phyloP scores from a whole-genome alignment of 2,888 invertebrate genomes.

The Chalcis sispes region DNA sequence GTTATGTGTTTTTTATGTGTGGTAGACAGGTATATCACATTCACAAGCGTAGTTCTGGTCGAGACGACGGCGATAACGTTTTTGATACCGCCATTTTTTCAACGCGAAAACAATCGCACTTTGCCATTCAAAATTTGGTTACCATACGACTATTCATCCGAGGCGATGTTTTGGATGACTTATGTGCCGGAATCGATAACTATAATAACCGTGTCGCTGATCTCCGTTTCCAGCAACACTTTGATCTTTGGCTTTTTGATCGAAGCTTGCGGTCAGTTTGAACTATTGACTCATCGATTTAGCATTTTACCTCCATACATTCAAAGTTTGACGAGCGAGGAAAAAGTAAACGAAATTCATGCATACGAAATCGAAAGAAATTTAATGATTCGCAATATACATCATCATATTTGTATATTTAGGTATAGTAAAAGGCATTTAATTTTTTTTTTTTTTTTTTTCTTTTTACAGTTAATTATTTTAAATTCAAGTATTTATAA shows the following conservation, averaged over 20 bases:
- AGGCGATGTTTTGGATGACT: constrained; percentile 3
- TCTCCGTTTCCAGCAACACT: constrained; percentile 6
- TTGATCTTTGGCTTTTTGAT: constrained; percentile 26
- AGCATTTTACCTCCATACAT: neutral
- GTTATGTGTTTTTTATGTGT: neutral
- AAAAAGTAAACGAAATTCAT: neutral
- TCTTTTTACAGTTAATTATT: too few species aligned
- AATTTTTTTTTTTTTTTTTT: constrained; percentile 3
- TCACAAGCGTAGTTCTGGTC: constrained; percentile 25
- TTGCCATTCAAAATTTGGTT: constrained; percentile 32
- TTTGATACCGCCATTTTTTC: constrained; percentile 28
- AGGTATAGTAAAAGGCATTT: neutral
- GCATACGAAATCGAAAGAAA: neutral
- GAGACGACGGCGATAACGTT: constrained; percentile 22
- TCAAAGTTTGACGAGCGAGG: neutral
- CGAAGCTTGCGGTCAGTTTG: constrained; percentile 18
- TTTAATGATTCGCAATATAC: neutral
- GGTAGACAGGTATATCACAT: constrained; percentile 18
- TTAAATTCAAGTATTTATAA: too few species aligned
- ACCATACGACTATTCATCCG: constrained; percentile 1
- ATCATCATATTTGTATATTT: constrained; percentile 14
- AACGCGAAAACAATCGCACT: constrained; percentile 9
- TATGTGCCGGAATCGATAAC: constrained; percentile 3
- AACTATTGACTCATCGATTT: constrained; percentile 16
- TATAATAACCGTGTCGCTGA: constrained; percentile 4